These are phyloP conservation scores for Lucilia sericata DNA, from an alignment of 1,140 invertebrate species.

Conservation along the genomic window DNA sequence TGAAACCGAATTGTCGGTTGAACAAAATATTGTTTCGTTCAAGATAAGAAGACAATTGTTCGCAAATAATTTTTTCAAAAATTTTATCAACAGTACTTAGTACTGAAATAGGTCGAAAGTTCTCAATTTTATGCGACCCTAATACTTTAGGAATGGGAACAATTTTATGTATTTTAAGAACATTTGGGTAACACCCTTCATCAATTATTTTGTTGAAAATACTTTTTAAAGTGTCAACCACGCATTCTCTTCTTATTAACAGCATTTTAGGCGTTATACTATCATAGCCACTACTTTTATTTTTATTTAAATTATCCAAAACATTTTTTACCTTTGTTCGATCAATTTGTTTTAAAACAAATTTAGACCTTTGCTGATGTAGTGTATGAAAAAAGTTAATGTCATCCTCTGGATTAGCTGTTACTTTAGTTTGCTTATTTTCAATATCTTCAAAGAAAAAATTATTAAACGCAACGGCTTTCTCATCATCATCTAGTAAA, in stretches of 20 bases:
- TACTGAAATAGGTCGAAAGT: background rate
- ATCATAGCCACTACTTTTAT: background rate
- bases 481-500: too few relatives aligned
- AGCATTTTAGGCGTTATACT: background rate
- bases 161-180: too few relatives aligned
- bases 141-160: too few relatives aligned
- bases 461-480: too few relatives aligned
- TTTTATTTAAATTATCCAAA: background rate
- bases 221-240: too few relatives aligned
- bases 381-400: too few relatives aligned
- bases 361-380: too few relatives aligned
- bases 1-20: background rate
- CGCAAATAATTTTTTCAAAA: background rate
- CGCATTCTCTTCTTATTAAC: background rate
- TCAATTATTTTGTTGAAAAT: background rate
- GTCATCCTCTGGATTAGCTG: too few relatives aligned
- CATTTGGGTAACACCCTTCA: too few relatives aligned
- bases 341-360: too few relatives aligned
- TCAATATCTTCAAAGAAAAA: too few relatives aligned
- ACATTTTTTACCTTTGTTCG: background rate
- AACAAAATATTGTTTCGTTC: background rate
- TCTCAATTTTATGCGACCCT: background rate
- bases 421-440: too few relatives aligned
- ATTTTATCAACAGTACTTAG: background rate
- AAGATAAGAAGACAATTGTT: background rate